Conservation (phyloP, 2,113 vertebrate genomes). For the Machaerirhynchus nigripectus region DNA sequence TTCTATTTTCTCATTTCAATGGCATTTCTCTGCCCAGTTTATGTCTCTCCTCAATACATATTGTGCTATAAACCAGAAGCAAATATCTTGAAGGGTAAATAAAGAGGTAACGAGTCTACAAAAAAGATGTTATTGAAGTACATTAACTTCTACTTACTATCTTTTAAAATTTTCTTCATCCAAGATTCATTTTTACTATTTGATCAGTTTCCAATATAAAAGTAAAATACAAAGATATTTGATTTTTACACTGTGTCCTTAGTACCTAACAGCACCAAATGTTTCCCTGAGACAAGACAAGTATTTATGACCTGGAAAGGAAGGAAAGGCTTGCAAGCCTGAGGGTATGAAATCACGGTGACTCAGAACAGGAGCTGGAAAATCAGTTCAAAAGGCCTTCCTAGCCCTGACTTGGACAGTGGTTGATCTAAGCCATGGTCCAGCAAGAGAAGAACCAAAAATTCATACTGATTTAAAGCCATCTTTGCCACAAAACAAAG, state of each 20-base stretch:
- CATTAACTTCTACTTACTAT: constrained; percentile 62
- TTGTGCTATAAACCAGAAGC: constrained; percentile 72
- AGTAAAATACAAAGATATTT: constrained; percentile 32
- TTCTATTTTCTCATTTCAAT: constrained; percentile 75
- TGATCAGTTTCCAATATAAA: constrained; percentile 32
- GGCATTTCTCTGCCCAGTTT: constrained; percentile 71
- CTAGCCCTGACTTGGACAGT: background rate
- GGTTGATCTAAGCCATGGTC: background rate
- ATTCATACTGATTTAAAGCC: constrained; percentile 1
- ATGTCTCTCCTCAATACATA: constrained; percentile 69
- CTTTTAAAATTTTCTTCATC: constrained; percentile 57
- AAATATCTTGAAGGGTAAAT: constrained; percentile 74
- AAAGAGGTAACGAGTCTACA: constrained; percentile 69
- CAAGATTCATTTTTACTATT: constrained; percentile 60
- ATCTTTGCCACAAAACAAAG: constrained; percentile 15
- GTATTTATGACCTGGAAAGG: background rate
- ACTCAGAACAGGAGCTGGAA: constrained; percentile 26
- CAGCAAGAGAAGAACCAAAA: background rate
- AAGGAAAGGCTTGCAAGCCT: background rate
- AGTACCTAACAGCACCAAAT: constrained; percentile 1
- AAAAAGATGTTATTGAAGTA: constrained; percentile 55
- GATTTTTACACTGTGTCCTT: constrained; percentile 36
- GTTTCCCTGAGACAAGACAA: constrained; percentile 19
- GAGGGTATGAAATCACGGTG: constrained; percentile 12
- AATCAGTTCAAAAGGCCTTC: background rate